phyloP scores from a whole-genome alignment of 2,888 invertebrate genomes.

The Lithophane ornitopus region DNA sequence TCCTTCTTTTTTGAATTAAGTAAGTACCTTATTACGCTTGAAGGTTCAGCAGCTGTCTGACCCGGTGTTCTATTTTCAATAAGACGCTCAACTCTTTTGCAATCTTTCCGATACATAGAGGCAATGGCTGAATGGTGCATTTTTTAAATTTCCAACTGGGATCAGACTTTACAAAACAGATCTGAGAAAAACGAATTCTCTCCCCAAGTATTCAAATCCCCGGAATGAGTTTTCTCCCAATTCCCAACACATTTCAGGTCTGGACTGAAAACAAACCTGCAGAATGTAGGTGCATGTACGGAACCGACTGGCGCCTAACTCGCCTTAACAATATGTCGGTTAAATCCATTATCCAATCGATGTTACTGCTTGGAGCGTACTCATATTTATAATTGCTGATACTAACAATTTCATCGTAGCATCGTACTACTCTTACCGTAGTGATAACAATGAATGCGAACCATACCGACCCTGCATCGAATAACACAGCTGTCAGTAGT shows the following conservation, averaged over 20 bases:
- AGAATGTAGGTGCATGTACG: neutral
- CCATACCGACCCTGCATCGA: too few relatives aligned
- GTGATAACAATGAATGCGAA: neutral
- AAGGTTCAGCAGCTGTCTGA: neutral
- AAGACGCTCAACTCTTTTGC: neutral
- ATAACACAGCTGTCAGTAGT: neutral
- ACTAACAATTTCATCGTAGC: neutral
- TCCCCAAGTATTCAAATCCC: neutral
- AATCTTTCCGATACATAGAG: neutral
- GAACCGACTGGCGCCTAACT: neutral
- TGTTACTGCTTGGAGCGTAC: neutral
- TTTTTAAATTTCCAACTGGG: too few relatives aligned
- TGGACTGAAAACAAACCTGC: neutral
- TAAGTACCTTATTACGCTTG: neutral
- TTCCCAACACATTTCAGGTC: neutral
- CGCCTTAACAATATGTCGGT: neutral
- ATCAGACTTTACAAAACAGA: neutral
- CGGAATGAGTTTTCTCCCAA: neutral
- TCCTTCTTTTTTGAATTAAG: neutral
- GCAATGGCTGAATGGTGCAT: neutral
- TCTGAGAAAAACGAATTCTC: neutral
- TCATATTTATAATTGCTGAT: neutral
- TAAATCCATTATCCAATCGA: too few relatives aligned
- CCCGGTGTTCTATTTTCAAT: neutral
- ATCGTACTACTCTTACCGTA: too few relatives aligned